Evolutionary conservation across 1,140 invertebrate species (phyloP).

Genomic region (Spodoptera frugiperda): DNA sequence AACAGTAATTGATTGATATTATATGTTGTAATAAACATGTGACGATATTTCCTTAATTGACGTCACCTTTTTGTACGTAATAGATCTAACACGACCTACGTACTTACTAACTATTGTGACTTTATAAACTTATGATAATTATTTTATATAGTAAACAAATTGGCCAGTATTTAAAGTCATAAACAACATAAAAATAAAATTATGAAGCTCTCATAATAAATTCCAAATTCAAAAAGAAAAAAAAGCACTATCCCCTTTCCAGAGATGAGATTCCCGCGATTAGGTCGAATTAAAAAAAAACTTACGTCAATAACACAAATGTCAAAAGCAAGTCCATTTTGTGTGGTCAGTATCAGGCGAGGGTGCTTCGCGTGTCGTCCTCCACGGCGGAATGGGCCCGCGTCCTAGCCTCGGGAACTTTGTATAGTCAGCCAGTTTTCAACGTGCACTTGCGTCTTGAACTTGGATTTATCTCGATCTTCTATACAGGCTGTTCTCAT

Average conservation of each 20-base stretch:
- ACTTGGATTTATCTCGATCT: constrained; percentile 85
- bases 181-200: too few species aligned
- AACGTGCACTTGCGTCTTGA: constrained; percentile 80
- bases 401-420: constrained; percentile 73
- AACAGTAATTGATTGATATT: too few species aligned
- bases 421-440: constrained; percentile 77
- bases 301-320: constrained; percentile 63
- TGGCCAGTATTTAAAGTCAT: too few species aligned
- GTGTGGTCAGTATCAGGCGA: constrained; percentile 1
- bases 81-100: too few species aligned
- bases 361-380: constrained; percentile 58
- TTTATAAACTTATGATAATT: too few species aligned
- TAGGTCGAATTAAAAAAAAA: constrained; percentile 52
- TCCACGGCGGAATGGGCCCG: constrained; percentile 69
- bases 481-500: constrained; percentile 69
- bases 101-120: too few species aligned
- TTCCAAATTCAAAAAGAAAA: too few species aligned
- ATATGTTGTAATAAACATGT: too few species aligned
- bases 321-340: constrained; percentile 54
- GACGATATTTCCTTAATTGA: too few species aligned
- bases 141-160: too few species aligned
- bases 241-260: not conserved
- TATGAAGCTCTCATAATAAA: too few species aligned
- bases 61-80: too few species aligned
- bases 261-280: not conserved